Percentiles rank a stretch among this genome's conserved stretches.
phyloP scores from a whole-genome alignment of 2,797 vertebrate species.

The Loriculus beryllinus region DNA sequence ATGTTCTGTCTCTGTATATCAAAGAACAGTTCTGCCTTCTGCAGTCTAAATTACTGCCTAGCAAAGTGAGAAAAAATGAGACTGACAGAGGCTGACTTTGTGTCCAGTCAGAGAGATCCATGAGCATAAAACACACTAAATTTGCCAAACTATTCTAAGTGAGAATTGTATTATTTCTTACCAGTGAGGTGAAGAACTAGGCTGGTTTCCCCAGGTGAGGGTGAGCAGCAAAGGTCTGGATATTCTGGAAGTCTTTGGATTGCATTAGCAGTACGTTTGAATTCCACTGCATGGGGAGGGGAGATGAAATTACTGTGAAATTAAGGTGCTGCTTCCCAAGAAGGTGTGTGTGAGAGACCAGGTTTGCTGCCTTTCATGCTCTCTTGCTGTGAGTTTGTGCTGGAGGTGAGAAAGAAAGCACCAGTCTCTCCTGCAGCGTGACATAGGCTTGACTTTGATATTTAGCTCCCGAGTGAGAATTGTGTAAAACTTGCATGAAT shows the following conservation, averaged over 20 bases:
- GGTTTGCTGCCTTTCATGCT: background rate
- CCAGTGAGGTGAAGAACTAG: fast-evolving
- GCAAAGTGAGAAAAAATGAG: background rate
- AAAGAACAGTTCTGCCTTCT: background rate
- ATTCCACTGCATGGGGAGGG: background rate
- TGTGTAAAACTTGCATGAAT: background rate
- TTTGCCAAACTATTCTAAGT: background rate
- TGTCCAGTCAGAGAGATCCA: background rate
- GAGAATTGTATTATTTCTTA: background rate
- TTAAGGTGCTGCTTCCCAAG: fast-evolving
- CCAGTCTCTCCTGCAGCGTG: background rate
- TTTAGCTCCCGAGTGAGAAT: background rate
- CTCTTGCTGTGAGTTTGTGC: background rate
- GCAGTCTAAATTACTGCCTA: background rate
- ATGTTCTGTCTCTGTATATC: background rate
- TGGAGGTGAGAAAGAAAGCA: background rate
- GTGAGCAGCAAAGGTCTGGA: background rate
- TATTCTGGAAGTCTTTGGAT: background rate
- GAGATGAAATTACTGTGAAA: background rate
- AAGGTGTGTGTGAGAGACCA: background rate
- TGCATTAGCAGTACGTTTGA: background rate
- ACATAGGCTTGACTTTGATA: background rate
- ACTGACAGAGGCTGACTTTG: background rate
- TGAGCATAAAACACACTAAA: background rate
- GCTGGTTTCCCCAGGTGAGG: background rate